Evolutionary conservation across 2,888 invertebrate genomes (phyloP), one percentile per base, ranked within the genome.

Genomic region (Hesperia comma): DNA sequence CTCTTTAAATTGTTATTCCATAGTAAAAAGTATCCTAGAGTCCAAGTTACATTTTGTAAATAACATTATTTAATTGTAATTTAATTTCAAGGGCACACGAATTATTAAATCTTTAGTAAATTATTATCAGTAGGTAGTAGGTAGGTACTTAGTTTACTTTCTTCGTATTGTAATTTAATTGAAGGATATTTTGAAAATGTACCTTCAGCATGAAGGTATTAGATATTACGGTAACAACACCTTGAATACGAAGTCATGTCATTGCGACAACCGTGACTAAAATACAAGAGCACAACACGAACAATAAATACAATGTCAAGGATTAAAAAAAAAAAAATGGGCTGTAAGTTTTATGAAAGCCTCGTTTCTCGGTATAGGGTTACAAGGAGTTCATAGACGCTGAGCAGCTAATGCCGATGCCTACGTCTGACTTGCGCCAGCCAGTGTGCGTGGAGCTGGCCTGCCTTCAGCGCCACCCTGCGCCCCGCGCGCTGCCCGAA

Each of bases 351-450:
- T n/a, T 37, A 37, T 19, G 33, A 61, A 14, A 17, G n/a, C 32
- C 19, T 15, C 26, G n/a, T 67, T 61, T 64, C 60, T 83, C 72
- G 72, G 61, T 78, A 70, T 86, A 98, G 97, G 96, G 96, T 81
- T 97, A 96, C 94, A 97, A 97, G 94, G 97, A 97, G 87, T 97
- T 96, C 93, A 96, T 97, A 85, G 97, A 97, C 90, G 97, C 97
- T 69, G 97, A 97, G 93, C 96, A 96, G 85, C 94, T 97, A 79
- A 97, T 97, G 95, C 96, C 97, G 72, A 94, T 97, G 89, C 93
- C 96, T 69, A 97, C 97, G 71, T 97, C 96, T 78, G 97, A 97
- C 88, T 95, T 97, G 87, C 95, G 96, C 73, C 96, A 95, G 82
- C 96, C 97, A 54, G 95, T 97, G 75, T 97, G 96, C 84, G 94